Percentiles rank a stretch among this genome's conserved stretches.
Conservation (phyloP, 2,113 vertebrate genomes). For the Verasper variegatus region DNA sequence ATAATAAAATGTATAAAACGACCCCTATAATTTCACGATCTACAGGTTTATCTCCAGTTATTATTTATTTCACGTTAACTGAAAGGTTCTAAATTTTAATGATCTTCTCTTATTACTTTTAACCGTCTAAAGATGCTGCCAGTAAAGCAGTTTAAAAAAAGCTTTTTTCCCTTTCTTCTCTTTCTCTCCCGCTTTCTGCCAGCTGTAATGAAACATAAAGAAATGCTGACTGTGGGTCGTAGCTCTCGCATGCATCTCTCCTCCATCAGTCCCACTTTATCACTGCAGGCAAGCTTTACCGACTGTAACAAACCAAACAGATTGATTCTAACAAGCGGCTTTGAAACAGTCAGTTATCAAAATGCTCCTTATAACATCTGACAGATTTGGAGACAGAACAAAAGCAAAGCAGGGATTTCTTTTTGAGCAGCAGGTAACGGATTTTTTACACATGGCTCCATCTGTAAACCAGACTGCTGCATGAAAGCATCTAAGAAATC, state of each 20-base stretch:
- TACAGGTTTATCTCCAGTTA: background rate
- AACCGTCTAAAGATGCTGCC: background rate
- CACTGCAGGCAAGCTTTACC: no score
- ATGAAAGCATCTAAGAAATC: slow-evolving; percentile 13
- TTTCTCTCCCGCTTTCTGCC: background rate
- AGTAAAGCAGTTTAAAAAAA: background rate
- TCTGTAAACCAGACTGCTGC: background rate
- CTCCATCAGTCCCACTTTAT: slow-evolving; percentile 1
- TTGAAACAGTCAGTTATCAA: background rate
- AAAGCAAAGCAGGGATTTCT: slow-evolving; percentile 7
- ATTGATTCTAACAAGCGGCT: slow-evolving; percentile 9
- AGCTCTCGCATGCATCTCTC: background rate
- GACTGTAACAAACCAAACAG: background rate
- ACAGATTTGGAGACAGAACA: background rate
- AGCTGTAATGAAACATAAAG: slow-evolving; percentile 5
- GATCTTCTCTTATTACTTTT: background rate
- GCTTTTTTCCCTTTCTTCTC: background rate
- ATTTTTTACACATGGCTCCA: background rate
- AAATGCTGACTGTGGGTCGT: background rate
- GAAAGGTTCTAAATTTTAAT: background rate
- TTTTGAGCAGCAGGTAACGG: background rate
- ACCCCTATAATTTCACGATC: no score
- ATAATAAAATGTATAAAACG: background rate
- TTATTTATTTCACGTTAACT: background rate
- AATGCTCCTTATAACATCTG: background rate